Base-by-base conservation (phyloP, 2,113 vertebrate species). In the Hyperoodon ampullatus region DNA sequence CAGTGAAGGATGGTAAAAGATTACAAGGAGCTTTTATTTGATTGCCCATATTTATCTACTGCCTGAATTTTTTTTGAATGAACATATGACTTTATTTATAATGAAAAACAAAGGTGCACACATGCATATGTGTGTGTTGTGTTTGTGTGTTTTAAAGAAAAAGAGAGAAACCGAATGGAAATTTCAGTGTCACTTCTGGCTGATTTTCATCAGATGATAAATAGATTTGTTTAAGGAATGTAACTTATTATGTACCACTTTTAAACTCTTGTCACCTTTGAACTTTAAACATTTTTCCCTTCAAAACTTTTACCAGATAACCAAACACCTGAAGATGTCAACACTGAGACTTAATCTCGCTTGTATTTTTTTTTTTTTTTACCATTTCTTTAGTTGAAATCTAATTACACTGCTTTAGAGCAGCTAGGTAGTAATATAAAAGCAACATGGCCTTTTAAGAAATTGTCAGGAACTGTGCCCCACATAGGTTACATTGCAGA, bases 331-430 rank as follows among this genome's bases (percentile, higher is more conserved):
- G 66, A 86, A 77, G 85, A 60, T 58, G 44, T 70, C 71, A 85
- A 63, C 60, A 24, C 1, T 39, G 30, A 88, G 58, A 28, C 23
- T 81, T 82, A 84, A 39, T 66, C 53, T 72, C 53, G 47, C 71
- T 84, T 95, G 28, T 66, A 94, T 78, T 95, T 82, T 90, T 70
- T 95, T 82, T 90, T 70, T 86, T 71, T 90, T 81, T 78, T 63
- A 61, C n/a, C 35, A 75, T 42, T 66, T 47, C 61, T 21, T 55
- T 89, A 15, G 21, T 92, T 96, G 50, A 92, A 86, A 60, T 93
- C 33, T 94, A 70, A 71, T 70, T 70, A 61, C 28, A 50, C 50
- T 65, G 24, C 71, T 85, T 63, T 65, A 70, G 81, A 84, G 9
- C 26, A 58, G 8, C 9, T 90, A 50, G 19, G 50, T 88, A 83